Conservation (phyloP, 1,140 invertebrate genomes). For the Papilio dardanus region DNA sequence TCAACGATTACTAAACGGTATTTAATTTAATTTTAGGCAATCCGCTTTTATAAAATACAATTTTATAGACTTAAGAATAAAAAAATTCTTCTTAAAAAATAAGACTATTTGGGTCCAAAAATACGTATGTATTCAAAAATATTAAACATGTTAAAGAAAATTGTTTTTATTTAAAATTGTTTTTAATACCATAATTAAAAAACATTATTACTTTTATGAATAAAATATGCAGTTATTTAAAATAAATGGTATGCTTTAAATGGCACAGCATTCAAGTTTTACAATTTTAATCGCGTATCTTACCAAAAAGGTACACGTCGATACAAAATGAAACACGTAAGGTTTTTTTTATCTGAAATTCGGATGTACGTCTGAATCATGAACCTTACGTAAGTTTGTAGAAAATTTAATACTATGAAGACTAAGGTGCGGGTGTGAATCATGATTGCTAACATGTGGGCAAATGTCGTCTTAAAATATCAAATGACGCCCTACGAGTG, state of each 20-base stretch:
- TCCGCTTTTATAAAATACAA: not conserved
- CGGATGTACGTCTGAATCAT: conserved; percentile 3
- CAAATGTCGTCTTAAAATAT: conserved; percentile 76
- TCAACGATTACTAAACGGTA: not conserved
- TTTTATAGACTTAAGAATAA: conserved; percentile 16
- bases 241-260: not conserved
- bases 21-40: conserved; percentile 24
- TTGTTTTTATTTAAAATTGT: not conserved
- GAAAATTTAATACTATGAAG: conserved; percentile 27
- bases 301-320: not conserved
- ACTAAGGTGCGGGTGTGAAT: conserved; percentile 54
- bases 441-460: conserved; percentile 63
- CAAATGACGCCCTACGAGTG: conserved; percentile 65
- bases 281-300: not conserved
- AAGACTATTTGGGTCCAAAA: too few species aligned
- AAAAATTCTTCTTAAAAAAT: too few species aligned
- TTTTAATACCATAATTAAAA: not conserved
- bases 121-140: too few species aligned
- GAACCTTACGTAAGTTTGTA: conserved; percentile 16
- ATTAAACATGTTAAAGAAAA: too few species aligned
- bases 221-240: not conserved
- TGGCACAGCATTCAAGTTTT: not conserved
- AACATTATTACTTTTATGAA: not conserved
- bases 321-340: not conserved
- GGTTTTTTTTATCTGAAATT: not conserved